Conservation (phyloP, 1,140 invertebrate species). For the Triops longicaudatus region DNA sequence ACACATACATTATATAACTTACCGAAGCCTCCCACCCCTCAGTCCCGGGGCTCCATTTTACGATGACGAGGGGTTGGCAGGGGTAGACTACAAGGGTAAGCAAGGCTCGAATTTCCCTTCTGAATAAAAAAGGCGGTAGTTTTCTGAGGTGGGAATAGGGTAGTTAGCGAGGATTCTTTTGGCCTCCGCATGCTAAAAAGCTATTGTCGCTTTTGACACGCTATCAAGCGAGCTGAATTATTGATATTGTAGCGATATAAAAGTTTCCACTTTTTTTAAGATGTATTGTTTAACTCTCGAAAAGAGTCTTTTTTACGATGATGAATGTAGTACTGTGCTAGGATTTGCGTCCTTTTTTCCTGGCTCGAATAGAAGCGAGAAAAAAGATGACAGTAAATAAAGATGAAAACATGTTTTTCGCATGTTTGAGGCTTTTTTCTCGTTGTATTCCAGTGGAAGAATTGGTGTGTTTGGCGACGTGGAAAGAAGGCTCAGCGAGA, state of each 20-base stretch:
- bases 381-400: background rate
- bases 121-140: background rate
- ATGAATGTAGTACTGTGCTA: background rate
- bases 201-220: background rate
- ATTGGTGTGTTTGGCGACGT: slow-evolving; percentile 71
- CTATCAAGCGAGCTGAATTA: background rate
- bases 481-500: slow-evolving; percentile 78
- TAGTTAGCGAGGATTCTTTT: slow-evolving; percentile 8
- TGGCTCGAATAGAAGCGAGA: background rate
- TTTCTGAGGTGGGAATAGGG: background rate
- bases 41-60: background rate
- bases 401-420: background rate
- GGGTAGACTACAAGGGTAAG: background rate
- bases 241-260: background rate
- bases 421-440: background rate
- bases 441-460: slow-evolving; percentile 62
- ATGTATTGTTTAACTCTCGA: background rate
- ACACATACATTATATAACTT: background rate
- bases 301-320: background rate
- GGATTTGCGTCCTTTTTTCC: background rate
- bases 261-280: background rate
- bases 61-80: background rate
- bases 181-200: background rate
- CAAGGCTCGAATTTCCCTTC: background rate
- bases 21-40: background rate